Base-by-base conservation (phyloP, 2,888 invertebrate species). In the Drosophila anomalata region DNA sequence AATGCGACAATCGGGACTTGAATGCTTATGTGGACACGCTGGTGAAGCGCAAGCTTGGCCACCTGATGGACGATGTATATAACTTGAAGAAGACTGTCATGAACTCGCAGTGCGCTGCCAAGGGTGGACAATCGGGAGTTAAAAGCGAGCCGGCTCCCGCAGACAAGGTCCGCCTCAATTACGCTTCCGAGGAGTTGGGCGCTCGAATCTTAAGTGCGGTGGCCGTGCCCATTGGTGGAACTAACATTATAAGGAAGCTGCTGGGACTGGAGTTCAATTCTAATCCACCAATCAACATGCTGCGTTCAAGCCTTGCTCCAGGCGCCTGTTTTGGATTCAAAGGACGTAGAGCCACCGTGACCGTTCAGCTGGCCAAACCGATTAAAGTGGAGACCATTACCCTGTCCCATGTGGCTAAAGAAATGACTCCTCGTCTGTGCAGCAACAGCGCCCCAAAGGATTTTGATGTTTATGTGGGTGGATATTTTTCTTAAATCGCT, bases 261-360 rank as follows among this genome's bases (percentile, higher is more conserved):
- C 55, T 90, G 2, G 84, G 88, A 0, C 54, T 90, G 20, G 82
- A 88, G 3, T 90, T 79, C 17, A 77, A 72, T 12, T 67, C 77
- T 0, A 90, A 90, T 78, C 80, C 89, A 2, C 90, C 90, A 0
- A 60, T 89, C 7, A 82, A 79, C 48, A 80, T 90, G 74, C 31
- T 90, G 0, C 76, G 75, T 0, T 31, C 82, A 0, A 78, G 61
- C 14, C 48, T 89, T 50, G 54, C 75, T 3, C 79, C 90, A 0
- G 90, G 90, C 1, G 61, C 77, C 3, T 90, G 90, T 20, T 90
- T 90, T 54, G 89, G 78, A 0, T 90, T 79, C 57, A 69, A 56
- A 1, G 75, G 79, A 0, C n/a, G 29, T 1, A 71, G 57, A 4
- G 87, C 90, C 0, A 77, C 77, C 0, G 75, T 89, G 2, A 68